Evolutionary conservation across 2,113 vertebrate genomes (phyloP).

Genomic region (Calidris pygmaea): DNA sequence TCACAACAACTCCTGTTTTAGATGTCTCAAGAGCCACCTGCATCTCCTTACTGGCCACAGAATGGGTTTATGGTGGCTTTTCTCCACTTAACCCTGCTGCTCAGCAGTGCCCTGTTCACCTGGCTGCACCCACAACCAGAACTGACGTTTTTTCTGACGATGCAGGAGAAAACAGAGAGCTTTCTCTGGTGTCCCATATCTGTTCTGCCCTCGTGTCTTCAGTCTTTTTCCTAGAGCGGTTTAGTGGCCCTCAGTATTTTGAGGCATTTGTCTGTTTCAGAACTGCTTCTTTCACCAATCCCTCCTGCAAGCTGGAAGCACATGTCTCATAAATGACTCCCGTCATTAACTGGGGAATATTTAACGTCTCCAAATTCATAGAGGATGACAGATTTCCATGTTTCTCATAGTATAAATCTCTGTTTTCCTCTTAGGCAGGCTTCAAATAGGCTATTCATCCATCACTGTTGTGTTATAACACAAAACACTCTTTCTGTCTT

Average conservation of each 20-base stretch:
- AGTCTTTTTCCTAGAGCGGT: background rate
- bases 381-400: background rate
- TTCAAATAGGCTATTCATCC: background rate
- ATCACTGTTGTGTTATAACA: background rate
- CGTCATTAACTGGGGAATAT: background rate
- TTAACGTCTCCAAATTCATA: background rate
- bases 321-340: background rate
- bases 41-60: background rate
- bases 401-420: background rate
- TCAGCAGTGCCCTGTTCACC: background rate
- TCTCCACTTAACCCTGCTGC: background rate
- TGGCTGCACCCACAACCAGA: background rate
- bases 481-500: background rate
- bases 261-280: background rate
- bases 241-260: background rate
- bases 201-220: background rate
- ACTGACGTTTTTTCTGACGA: fast-evolving
- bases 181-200: background rate
- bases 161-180: background rate
- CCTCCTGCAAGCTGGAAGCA: background rate
- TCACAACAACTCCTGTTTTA: background rate
- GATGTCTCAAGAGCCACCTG: background rate
- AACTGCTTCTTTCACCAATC: background rate
- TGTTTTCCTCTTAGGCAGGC: background rate
- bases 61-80: background rate